Percentiles rank a stretch among this genome's conserved stretches.
Evolutionary conservation across 2,888 invertebrate genomes (phyloP).

Genomic region (Philereme transversata): DNA sequence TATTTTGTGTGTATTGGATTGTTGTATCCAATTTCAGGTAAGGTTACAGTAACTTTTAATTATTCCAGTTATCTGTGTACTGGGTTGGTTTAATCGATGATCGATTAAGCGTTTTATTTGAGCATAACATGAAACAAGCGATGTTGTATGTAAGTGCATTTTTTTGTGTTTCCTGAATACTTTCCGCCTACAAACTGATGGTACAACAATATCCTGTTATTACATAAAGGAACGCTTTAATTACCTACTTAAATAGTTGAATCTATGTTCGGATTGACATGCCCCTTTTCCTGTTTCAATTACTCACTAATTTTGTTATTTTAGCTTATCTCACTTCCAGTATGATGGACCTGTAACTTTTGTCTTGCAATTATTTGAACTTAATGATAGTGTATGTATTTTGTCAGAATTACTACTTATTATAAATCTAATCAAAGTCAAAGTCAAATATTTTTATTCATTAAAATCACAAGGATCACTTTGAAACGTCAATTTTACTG

Average conservation of each 20-base stretch:
- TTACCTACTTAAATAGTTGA: no score
- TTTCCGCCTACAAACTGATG: conserved; percentile 35
- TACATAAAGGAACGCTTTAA: not conserved
- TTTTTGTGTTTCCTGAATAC: conserved; percentile 52
- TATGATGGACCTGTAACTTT: no score
- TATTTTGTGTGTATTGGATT: conserved; percentile 75
- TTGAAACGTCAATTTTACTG: no score
- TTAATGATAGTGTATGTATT: no score
- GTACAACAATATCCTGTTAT: conserved; percentile 9
- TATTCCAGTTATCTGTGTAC: conserved; percentile 24
- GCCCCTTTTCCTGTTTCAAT: not conserved
- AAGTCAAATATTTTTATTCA: no score
- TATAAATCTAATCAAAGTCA: no score
- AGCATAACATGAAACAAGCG: conserved; percentile 28
- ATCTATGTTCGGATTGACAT: not conserved
- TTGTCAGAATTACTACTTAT: no score
- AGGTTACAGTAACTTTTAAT: conserved; percentile 51
- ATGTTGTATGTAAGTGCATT: conserved; percentile 45
- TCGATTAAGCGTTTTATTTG: conserved; percentile 10
- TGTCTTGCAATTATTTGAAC: no score
- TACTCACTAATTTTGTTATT: no score
- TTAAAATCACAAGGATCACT: no score
- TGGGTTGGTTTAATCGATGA: conserved; percentile 19
- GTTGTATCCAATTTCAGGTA: conserved; percentile 72
- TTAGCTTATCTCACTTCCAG: no score